Conservation (phyloP, 2,888 invertebrate genomes). For the Petrophora chlorosata region DNA sequence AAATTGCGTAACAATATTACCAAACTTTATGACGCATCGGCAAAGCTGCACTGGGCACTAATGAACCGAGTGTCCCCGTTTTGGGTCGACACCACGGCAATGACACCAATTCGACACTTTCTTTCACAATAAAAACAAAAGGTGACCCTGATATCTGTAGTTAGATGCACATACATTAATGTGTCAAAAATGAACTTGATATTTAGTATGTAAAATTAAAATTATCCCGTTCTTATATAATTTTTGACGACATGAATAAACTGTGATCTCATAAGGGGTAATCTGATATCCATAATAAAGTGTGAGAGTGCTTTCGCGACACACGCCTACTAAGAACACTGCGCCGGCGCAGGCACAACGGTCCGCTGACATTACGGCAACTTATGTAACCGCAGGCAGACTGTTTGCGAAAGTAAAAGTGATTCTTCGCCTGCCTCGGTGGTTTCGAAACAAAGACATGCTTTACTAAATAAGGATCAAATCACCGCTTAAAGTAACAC, state of each 20-base stretch:
- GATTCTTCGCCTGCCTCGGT: slow-evolving; percentile 65
- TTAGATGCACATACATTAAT: not conserved
- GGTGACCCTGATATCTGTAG: slow-evolving; percentile 48
- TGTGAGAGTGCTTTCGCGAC: slow-evolving; percentile 72
- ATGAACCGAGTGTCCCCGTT: slow-evolving; percentile 63
- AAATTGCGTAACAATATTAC: slow-evolving; percentile 65
- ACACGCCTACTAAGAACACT: slow-evolving; percentile 54
- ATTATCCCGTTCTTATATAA: too few species aligned
- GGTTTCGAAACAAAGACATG: slow-evolving; percentile 74
- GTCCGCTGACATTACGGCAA: slow-evolving; percentile 67
- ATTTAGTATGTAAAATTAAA: too few species aligned
- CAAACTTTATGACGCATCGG: slow-evolving; percentile 69
- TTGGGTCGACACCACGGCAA: slow-evolving; percentile 58
- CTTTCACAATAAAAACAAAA: slow-evolving; percentile 71
- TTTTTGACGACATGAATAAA: too few species aligned
- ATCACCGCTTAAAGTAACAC: slow-evolving; percentile 40
- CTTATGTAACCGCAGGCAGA: slow-evolving; percentile 68
- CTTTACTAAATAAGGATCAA: slow-evolving; percentile 65
- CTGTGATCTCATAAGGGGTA: slow-evolving; percentile 37
- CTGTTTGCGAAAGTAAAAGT: slow-evolving; percentile 81
- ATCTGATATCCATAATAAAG: slow-evolving; percentile 42
- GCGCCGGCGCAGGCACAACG: slow-evolving; percentile 51
- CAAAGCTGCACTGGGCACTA: slow-evolving; percentile 58
- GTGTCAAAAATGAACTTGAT: not conserved
- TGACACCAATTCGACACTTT: slow-evolving; percentile 72